Evolutionary conservation across 2,888 invertebrate species (phyloP).

Genomic region (Dusona sp.): DNA sequence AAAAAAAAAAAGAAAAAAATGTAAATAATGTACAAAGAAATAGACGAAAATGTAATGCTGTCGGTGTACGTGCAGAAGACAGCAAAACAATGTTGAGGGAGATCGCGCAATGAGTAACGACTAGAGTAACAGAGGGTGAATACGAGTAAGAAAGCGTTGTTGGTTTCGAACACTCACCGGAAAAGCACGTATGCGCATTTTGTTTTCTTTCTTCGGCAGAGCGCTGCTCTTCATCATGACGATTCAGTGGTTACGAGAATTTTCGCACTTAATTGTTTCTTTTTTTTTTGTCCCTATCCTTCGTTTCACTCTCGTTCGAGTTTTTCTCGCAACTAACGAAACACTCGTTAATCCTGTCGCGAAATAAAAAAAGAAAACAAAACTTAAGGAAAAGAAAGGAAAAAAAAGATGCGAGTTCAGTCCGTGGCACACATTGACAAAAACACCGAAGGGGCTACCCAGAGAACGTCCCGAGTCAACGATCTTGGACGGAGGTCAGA

Average conservation of each 20-base stretch:
- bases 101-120: not conserved
- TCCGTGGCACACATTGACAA: slow-evolving; percentile 77
- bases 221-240: slow-evolving; percentile 90
- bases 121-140: slow-evolving; percentile 11
- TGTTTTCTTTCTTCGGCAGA: slow-evolving; percentile 95
- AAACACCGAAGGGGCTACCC: slow-evolving; percentile 54
- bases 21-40: not conserved
- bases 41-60: slow-evolving; percentile 10
- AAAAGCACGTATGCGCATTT: slow-evolving; percentile 99
- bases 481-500: slow-evolving; percentile 67
- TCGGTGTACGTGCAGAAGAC: slow-evolving; percentile 8
- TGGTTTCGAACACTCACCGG: slow-evolving; percentile 90
- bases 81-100: slow-evolving; percentile 49
- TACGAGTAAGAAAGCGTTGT: slow-evolving; percentile 34
- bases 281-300: not conserved
- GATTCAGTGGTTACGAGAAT: slow-evolving; percentile 69
- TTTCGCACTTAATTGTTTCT: slow-evolving; percentile 42
- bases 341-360: slow-evolving; percentile 21
- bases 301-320: not conserved
- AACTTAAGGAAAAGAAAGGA: slow-evolving; percentile 36
- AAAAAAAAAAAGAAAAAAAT: slow-evolving; percentile 19
- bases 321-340: slow-evolving; percentile 40
- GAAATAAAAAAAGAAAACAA: slow-evolving; percentile 65
- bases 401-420: slow-evolving; percentile 54
- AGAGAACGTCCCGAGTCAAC: slow-evolving; percentile 46